Conservation (phyloP, 2,113 vertebrate species). For the Pholis gunnellus region DNA sequence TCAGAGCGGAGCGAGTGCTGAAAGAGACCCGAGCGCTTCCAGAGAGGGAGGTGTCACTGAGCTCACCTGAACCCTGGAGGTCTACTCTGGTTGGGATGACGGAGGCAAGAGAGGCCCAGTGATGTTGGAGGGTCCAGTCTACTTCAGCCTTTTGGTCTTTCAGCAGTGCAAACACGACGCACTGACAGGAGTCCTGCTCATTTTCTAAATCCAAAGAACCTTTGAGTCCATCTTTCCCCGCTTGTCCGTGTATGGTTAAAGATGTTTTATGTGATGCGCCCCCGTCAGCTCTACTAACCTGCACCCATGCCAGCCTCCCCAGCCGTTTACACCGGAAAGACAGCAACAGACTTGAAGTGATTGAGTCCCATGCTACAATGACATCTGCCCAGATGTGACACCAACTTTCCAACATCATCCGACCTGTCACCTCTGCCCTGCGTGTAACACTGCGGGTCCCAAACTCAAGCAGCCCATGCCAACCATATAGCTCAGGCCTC, state of each 20-base stretch:
- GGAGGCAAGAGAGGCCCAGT: constrained; percentile 47
- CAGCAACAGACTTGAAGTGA: constrained; percentile 43
- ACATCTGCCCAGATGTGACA: constrained; percentile 64
- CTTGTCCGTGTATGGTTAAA: constrained; percentile 53
- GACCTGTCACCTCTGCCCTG: constrained; percentile 48
- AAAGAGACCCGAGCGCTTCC: constrained; percentile 29
- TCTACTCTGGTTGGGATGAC: constrained; percentile 62
- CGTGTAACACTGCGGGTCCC: background rate
- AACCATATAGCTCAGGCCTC: constrained; percentile 46
- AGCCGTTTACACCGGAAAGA: constrained; percentile 60
- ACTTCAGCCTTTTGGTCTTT: constrained; percentile 40
- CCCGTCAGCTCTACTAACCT: constrained; percentile 9
- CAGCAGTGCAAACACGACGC: constrained; percentile 34
- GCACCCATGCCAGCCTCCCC: constrained; percentile 30
- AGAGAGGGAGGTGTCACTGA: constrained; percentile 43
- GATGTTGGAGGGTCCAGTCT: constrained; percentile 56
- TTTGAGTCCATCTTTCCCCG: constrained; percentile 53
- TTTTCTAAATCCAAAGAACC: constrained; percentile 54
- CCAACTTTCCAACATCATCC: constrained; percentile 56
- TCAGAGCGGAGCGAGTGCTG: constrained; percentile 15
- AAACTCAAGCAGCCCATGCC: constrained; percentile 38
- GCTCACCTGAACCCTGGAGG: constrained; percentile 33
- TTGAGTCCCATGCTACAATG: constrained; percentile 33
- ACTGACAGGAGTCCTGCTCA: constrained; percentile 46
- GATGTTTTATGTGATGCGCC: constrained; percentile 26